Evolutionary conservation across 1,140 invertebrate genomes (phyloP), one percentile per base, ranked within the genome.

Genomic region (Leucophenga varia): DNA sequence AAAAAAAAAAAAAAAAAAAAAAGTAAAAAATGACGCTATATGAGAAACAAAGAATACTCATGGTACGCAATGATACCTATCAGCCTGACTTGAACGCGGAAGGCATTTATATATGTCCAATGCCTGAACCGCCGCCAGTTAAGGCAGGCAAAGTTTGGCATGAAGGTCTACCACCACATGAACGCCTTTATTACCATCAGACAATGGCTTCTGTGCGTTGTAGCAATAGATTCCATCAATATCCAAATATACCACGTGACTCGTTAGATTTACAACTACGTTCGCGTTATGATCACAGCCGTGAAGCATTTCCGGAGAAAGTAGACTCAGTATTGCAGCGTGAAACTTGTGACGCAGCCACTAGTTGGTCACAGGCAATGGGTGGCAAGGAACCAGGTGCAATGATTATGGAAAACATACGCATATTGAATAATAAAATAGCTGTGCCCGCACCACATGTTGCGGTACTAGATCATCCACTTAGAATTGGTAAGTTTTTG

Each of bases 171-270:
- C 55, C 73, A 13, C 55, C 77, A 7, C 78, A 78, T 19, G 76
- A 81, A 20, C 69, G 83, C n/a, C 70, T 85, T 17, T 83, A 77
- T 59, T 79, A 79, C 18, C 83, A 85, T 54, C 83, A 85, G 49
- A 86, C 84, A 1, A 75, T 85, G 48, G 73, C 71, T 70, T 82
- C 60, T 65, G 81, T 76, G 49, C 80, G 71, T 58, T 77, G 70
- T 71, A 77, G 75, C 61, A 80, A 59, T 57, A 74, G 72, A 68
- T 83, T 76, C 76, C 72, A 65, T 60, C 54, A 39, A 14, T 57
- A 49, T 42, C 52, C 70, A 2, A 59, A 81, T 61, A 64, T 79
- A 34, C 83, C 83, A 6, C 71, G 78, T 44, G 84, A 86, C 58
- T 79, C 79, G 32, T 69, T 86, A 25, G 84, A 86, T 59, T 77